Base-by-base conservation (phyloP, 2,797 vertebrate species). In the Uromys caudimaculatus region DNA sequence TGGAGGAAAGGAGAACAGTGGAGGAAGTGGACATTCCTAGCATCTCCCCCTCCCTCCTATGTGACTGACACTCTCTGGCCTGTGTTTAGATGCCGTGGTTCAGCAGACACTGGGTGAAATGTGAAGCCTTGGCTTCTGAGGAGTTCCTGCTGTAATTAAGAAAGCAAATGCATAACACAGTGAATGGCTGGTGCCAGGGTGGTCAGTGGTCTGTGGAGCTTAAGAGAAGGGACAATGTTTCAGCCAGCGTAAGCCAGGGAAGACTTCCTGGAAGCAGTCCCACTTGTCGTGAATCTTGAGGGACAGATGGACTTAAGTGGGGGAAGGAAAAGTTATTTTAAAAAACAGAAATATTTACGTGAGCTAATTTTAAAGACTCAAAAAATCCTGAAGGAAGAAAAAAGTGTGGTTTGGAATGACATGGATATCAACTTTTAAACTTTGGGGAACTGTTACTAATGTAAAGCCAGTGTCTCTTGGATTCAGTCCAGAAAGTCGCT, bases 361-460 rank as follows among this genome's bases (percentile, higher is more conserved):
- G 19, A 91, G 29, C 52, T 41, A 95, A 62, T 90, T 97, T 92
- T 67, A 56, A 85, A 92, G 19, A 38, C 44, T 11, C 50, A 83
- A 58, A 87, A 88, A 94, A 81, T 35, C 44, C 24, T 1, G 4
- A 38, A 23, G 5, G 41, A 7, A 9, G 56, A 7, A 91, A 67
- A 78, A 69, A 58, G 47, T 9, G 35, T 84, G 89, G n/a, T n/a
- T 97, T 76, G 9, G 69, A 91, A 85, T 85, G 73, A 88, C 67
- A 76, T 56, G 47, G 67, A 73, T 96, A 52, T 69, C 16, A 64
- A 21, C 19, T 93, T 93, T 87, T 83, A 93, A 79, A 86, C 21
- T 91, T 92, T 87, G 41, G 38, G 79, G 79, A 92, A 95, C 29
- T 62, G 14, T 76, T 91, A 58, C 29, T 56, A 5, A 7, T 92